Conservation (phyloP, 2,888 invertebrate genomes). For the Drosophila greeni region DNA sequence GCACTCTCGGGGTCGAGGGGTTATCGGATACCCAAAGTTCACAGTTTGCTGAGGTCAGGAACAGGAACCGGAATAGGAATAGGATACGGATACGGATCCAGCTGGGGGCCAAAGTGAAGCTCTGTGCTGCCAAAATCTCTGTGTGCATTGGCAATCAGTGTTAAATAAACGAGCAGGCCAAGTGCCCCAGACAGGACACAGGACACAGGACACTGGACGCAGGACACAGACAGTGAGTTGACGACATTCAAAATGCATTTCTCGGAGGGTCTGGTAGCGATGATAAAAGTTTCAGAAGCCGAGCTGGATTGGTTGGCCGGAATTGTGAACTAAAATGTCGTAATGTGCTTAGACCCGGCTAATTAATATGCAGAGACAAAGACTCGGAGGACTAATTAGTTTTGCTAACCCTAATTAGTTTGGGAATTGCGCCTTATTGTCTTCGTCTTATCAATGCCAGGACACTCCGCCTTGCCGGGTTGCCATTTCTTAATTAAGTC, state of each 20-base stretch:
- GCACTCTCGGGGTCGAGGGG: slow-evolving; percentile 27
- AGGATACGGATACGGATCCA: slow-evolving; percentile 7
- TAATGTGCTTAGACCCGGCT: slow-evolving; percentile 33
- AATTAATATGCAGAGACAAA: slow-evolving; percentile 38
- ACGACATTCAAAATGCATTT: slow-evolving; percentile 59
- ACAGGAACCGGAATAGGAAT: not conserved
- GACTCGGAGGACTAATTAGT: slow-evolving; percentile 40
- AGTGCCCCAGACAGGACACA: slow-evolving; percentile 26
- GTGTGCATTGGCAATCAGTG: slow-evolving; percentile 70
- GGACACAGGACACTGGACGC: not conserved
- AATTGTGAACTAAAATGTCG: slow-evolving; percentile 8
- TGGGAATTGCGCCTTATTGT: slow-evolving; percentile 16
- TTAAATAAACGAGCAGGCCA: slow-evolving; percentile 64
- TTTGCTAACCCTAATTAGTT: slow-evolving; percentile 44
- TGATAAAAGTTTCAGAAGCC: slow-evolving; percentile 55
- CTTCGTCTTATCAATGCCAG: slow-evolving; percentile 32
- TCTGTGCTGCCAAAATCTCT: slow-evolving; percentile 56
- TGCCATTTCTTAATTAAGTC: slow-evolving; percentile 39
- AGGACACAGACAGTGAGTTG: slow-evolving; percentile 32
- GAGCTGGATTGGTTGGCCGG: slow-evolving; percentile 56
- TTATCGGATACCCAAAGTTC: slow-evolving; percentile 51
- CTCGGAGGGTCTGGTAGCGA: slow-evolving; percentile 34
- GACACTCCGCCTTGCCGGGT: not conserved
- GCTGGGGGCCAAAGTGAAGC: slow-evolving; percentile 29
- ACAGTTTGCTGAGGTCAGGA: slow-evolving; percentile 53